Percentiles rank a stretch among this genome's conserved stretches.
Evolutionary conservation across 2,797 vertebrate species (phyloP).

Genomic region (Platyrinchus mystaceus): DNA sequence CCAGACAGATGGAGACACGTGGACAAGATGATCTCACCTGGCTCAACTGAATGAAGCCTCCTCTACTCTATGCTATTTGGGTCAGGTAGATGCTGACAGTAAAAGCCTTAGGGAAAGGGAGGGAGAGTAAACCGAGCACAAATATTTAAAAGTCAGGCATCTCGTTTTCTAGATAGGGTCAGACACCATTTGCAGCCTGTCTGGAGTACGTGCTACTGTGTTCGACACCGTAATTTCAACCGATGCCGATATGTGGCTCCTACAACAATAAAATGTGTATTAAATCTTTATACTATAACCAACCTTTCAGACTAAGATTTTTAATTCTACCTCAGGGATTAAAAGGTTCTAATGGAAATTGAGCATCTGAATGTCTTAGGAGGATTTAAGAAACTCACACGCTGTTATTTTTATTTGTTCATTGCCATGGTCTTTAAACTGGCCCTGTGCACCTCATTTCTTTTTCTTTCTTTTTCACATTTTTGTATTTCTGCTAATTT

Average conservation of each 20-base stretch:
- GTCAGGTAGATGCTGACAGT: not conserved
- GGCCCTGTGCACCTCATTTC: not conserved
- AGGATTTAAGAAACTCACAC: not conserved
- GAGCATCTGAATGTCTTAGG: slow-evolving; percentile 21
- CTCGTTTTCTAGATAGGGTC: not conserved
- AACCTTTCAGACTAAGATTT: slow-evolving; percentile 22
- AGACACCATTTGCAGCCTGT: not conserved
- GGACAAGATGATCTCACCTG: slow-evolving; percentile 1
- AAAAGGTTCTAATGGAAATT: slow-evolving; percentile 17
- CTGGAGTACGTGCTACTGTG: not conserved
- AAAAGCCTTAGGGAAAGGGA: slow-evolving; percentile 7
- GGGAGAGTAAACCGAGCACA: not conserved
- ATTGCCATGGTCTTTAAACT: not conserved
- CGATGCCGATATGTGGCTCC: not conserved
- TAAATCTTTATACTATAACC: slow-evolving; percentile 10
- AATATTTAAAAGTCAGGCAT: not conserved
- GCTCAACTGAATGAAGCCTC: not conserved
- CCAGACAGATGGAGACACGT: not conserved
- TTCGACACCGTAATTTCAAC: not conserved
- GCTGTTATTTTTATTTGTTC: slow-evolving; percentile 36
- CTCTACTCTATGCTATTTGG: not conserved
- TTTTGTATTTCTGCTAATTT: not conserved
- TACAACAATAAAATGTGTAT: not conserved
- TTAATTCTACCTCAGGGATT: slow-evolving; percentile 10
- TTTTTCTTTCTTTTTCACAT: not conserved